Evolutionary conservation across 2,888 invertebrate species (phyloP).

Genomic region (Eilema sororculum): DNA sequence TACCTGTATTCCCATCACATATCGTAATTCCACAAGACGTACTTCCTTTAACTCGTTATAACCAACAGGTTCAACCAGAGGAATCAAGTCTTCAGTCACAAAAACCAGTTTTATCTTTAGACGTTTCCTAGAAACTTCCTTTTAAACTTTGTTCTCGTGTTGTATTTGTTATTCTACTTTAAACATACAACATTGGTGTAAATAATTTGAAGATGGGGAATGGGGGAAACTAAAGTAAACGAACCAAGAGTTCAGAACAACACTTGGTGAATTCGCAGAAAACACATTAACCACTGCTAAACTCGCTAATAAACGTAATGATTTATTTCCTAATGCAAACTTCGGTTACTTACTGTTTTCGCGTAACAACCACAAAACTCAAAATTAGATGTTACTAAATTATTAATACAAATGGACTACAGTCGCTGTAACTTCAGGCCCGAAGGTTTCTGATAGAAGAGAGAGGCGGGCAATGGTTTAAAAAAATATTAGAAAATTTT

Average conservation of each 20-base stretch:
- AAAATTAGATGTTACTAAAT: slow-evolving; percentile 10
- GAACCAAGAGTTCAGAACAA: slow-evolving; percentile 49
- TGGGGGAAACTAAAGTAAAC: slow-evolving; percentile 58
- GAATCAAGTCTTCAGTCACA: slow-evolving; percentile 44
- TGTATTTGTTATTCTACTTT: slow-evolving; percentile 58
- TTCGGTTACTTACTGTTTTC: slow-evolving; percentile 21
- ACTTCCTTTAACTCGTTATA: slow-evolving; percentile 30
- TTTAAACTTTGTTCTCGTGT: slow-evolving; percentile 48
- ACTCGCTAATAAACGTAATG: slow-evolving; percentile 40
- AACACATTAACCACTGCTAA: slow-evolving; percentile 45
- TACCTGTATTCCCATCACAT: neutral
- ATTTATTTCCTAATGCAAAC: slow-evolving; percentile 31
- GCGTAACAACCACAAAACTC: slow-evolving; percentile 14
- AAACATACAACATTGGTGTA: slow-evolving; percentile 56
- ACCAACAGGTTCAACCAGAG: slow-evolving; percentile 26
- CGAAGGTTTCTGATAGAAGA: neutral
- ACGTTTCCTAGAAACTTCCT: slow-evolving; percentile 52
- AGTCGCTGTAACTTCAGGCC: neutral
- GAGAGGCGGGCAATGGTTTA: neutral
- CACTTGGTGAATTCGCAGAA: slow-evolving; percentile 49
- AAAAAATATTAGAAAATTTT: too few relatives aligned
- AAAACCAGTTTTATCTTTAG: slow-evolving; percentile 47
- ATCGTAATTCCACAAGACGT: slow-evolving; percentile 2
- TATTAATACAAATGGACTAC: neutral
- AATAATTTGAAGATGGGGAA: slow-evolving; percentile 60